Evolutionary conservation across 1,140 invertebrate species (phyloP).

Genomic region (Macrocentrus cingulum): DNA sequence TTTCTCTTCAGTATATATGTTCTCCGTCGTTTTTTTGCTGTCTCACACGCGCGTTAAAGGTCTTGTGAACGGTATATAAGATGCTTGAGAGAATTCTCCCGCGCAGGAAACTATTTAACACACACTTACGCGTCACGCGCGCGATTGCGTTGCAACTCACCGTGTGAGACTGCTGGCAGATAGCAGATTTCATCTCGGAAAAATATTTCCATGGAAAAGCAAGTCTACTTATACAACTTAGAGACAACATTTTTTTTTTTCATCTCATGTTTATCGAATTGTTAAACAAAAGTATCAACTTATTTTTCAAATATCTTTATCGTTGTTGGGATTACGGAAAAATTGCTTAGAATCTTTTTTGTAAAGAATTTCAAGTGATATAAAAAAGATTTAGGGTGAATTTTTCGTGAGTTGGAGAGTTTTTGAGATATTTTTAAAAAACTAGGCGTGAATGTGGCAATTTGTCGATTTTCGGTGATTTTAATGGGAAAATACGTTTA

Average conservation of each 20-base stretch:
- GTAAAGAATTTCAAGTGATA: too few relatives aligned
- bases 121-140: not conserved
- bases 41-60: conserved; percentile 19
- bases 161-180: not conserved
- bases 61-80: conserved; percentile 23
- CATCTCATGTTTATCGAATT: too few relatives aligned
- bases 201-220: not conserved
- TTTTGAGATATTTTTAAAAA: too few relatives aligned
- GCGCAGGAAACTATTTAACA: not conserved
- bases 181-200: not conserved
- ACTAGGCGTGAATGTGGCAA: too few relatives aligned
- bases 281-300: too few relatives aligned
- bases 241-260: not conserved
- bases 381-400: too few relatives aligned
- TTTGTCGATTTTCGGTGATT: too few relatives aligned
- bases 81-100: conserved; percentile 1
- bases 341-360: conserved; percentile 1
- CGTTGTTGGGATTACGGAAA: not conserved
- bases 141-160: not conserved
- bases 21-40: not conserved
- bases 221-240: not conserved
- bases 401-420: too few relatives aligned
- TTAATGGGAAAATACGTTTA: too few relatives aligned
- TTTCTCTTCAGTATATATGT: too few relatives aligned
- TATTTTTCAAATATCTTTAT: not conserved